phyloP scores from a whole-genome alignment of 1,140 invertebrate species.

The Zaprionus davidi region DNA sequence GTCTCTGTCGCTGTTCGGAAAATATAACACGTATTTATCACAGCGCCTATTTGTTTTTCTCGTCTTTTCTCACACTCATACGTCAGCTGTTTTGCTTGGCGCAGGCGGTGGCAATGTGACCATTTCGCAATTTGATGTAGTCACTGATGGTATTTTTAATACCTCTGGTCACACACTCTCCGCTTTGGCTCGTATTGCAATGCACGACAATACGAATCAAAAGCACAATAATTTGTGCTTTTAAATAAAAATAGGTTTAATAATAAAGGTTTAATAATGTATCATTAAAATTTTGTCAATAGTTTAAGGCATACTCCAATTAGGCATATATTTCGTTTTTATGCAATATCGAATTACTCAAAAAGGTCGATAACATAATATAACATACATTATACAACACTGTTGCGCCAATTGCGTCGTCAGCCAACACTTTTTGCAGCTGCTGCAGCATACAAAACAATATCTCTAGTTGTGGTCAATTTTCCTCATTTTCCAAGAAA shows the following conservation, averaged over 20 bases:
- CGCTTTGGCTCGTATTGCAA: neutral
- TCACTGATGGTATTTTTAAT: neutral
- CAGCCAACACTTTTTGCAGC: conserved; percentile 46
- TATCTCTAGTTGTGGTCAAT: conserved; percentile 1
- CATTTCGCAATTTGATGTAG: neutral
- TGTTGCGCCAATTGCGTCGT: conserved; percentile 9
- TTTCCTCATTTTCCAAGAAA: conserved; percentile 12
- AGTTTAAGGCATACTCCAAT: neutral
- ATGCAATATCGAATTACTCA: neutral
- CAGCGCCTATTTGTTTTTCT: conserved; percentile 47
- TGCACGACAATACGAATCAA: neutral
- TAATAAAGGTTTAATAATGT: neutral
- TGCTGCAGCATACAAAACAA: conserved; percentile 37
- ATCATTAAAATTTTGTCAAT: neutral
- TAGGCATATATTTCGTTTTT: neutral
- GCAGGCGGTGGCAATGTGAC: conserved; percentile 26
- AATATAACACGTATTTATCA: conserved; percentile 47
- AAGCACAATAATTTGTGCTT: neutral
- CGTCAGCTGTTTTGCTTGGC: conserved; percentile 55
- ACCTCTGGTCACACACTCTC: neutral
- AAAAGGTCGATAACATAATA: neutral
- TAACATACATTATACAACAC: conserved; percentile 20
- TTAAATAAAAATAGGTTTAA: neutral
- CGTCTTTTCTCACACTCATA: conserved; percentile 37
- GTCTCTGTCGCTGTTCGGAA: conserved; percentile 4